These are phyloP conservation scores for Nemotelus pantherinus DNA, from an alignment of 2,888 invertebrate genomes.

Conservation along the genomic window DNA sequence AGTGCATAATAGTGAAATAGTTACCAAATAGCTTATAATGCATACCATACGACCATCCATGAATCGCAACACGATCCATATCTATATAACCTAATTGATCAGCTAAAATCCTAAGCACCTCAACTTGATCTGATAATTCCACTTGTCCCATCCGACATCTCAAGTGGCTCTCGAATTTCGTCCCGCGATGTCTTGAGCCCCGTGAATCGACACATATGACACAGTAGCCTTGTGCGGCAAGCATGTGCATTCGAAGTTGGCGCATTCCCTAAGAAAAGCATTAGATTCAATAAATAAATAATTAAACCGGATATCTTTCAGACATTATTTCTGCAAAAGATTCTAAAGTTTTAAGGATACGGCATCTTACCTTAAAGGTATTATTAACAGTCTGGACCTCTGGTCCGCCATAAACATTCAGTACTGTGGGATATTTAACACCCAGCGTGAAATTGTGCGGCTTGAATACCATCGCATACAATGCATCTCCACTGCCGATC, in stretches of 20 bases:
- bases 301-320: not conserved
- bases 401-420: constrained; percentile 98
- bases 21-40: not conserved
- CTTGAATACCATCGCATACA: constrained; percentile 91
- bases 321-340: too few species aligned
- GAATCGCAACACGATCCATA: constrained; percentile 90
- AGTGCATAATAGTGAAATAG: not conserved
- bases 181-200: constrained; percentile 93
- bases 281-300: not conserved
- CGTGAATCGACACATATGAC: constrained; percentile 95
- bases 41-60: constrained; percentile 97
- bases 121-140: constrained; percentile 94
- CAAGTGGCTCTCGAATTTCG: constrained; percentile 91
- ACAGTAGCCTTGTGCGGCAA: constrained; percentile 95
- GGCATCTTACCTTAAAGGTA: constrained; percentile 80
- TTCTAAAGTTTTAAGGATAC: too few species aligned
- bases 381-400: constrained; percentile 98
- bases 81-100: constrained; percentile 90
- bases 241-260: constrained; percentile 91
- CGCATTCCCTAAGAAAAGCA: constrained; percentile 77
- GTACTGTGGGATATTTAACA: constrained; percentile 85
- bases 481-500: constrained; percentile 74
- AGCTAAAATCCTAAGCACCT: constrained; percentile 88
- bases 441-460: constrained; percentile 74
- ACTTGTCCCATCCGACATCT: constrained; percentile 92